These are phyloP conservation scores for Urosaurus nigricauda DNA, from an alignment of 2,797 vertebrate species.

Conservation along the genomic window DNA sequence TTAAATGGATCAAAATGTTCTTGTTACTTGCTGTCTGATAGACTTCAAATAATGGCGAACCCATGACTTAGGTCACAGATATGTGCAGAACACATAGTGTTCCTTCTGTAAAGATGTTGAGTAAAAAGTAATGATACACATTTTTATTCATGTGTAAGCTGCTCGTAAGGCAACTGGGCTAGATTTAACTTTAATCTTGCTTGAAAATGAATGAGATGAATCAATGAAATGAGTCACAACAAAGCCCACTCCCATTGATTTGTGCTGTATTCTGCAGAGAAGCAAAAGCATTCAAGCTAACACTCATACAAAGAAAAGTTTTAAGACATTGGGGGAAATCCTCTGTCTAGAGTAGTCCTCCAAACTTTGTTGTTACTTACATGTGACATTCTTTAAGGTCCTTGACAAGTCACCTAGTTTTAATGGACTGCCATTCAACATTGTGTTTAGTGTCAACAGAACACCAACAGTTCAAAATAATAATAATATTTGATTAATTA, in stretches of 20 bases:
- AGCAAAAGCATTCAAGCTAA: background rate
- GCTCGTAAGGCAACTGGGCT: background rate
- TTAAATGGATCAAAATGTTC: background rate
- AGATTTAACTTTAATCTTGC: no score
- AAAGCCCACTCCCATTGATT: no score
- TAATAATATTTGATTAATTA: background rate
- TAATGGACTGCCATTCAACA: background rate
- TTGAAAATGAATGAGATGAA: no score
- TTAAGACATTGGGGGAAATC: background rate
- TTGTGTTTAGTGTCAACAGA: background rate
- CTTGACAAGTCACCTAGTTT: background rate
- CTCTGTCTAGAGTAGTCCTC: background rate
- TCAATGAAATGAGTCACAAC: no score
- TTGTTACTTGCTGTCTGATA: no score
- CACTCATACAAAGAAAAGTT: background rate
- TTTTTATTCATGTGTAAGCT: no score
- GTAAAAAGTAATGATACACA: background rate
- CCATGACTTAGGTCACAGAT: background rate
- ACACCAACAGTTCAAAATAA: background rate
- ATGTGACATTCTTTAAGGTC: background rate
- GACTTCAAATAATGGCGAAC: no score
- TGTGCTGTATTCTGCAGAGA: background rate
- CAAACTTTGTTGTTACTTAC: background rate
- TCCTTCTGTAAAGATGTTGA: background rate
- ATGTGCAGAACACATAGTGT: background rate